Base-by-base conservation (phyloP, 2,113 vertebrate species). In the Seriola rivoliana region DNA sequence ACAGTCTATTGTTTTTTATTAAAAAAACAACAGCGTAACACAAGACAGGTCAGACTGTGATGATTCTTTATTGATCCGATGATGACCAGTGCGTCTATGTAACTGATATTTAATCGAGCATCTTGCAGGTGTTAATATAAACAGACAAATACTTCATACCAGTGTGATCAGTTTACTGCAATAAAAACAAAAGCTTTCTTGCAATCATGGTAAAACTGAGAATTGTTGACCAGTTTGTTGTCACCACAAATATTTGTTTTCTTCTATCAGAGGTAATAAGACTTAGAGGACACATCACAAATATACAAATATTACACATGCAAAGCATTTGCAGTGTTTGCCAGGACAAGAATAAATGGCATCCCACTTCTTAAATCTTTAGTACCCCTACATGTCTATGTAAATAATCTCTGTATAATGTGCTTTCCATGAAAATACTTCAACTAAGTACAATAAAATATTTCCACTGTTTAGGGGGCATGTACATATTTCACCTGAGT, bases 341-440 rank as follows among this genome's bases (percentile, higher is more conserved):
- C 16, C 32, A 44, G 46, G 42, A 52, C 32, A 74, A 19, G 11
- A 75, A 66, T 13, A 23, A n/a, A 78, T 14, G 13, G 42, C 62
- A 50, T 42, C 21, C 14, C 19, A 25, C 12, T 44, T 48, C 25
- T 36, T 64, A 29, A 68, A 71, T 54, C n/a, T 82, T 52, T 23
- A 77, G n/a, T 73, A 60, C 48, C 59, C 4, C 32, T 32, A 69
- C 1, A 68, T 29, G 40, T 48, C 44, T 23, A 73, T 59, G 23
- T 85, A 69, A 14, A n/a, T 73, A 34, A 66, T 48, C 52, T 70
- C 36, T 88, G 62, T 70, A 85, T 70, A 75, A 72, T 76, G 32
- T 46, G 32, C 64, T 77, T 59, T 84, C 62, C 72, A 83, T 78
- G 58, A 91, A 92, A 92, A 91, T 85, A 90, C 44, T 66, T 71